Conservation (phyloP, 2,113 vertebrate genomes). For the Leptobrachium leishanense region DNA sequence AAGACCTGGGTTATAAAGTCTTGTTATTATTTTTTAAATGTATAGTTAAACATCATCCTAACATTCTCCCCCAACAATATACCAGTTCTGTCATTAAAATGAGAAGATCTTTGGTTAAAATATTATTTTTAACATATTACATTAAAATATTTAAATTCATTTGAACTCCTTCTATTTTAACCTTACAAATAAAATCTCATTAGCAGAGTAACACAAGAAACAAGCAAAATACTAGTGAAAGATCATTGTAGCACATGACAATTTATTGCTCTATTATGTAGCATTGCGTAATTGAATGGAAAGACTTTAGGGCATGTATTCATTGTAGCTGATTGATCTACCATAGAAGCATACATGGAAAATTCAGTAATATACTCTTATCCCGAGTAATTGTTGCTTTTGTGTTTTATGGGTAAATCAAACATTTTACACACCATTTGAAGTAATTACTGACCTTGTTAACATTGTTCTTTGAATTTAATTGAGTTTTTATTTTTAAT, state of each 20-base stretch:
- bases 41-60: too few relatives aligned
- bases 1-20: too few relatives aligned
- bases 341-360: neutral
- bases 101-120: too few relatives aligned
- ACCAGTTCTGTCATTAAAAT: too few relatives aligned
- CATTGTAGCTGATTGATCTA: neutral
- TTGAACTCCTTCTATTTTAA: too few relatives aligned
- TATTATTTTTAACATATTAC: too few relatives aligned
- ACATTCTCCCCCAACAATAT: too few relatives aligned
- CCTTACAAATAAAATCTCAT: neutral
- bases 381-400: neutral
- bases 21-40: too few relatives aligned
- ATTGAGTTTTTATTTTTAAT: too few relatives aligned
- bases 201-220: neutral
- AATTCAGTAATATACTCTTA: neutral
- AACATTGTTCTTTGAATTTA: neutral
- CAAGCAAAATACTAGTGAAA: neutral
- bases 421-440: constrained; percentile 6
- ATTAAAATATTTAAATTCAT: too few relatives aligned
- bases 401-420: neutral
- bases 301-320: neutral
- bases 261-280: neutral
- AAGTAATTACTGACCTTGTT: neutral
- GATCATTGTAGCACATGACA: neutral
- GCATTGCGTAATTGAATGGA: neutral